These are phyloP conservation scores for Rhagoletis pomonella DNA, from an alignment of 1,140 invertebrate genomes.

Conservation along the genomic window DNA sequence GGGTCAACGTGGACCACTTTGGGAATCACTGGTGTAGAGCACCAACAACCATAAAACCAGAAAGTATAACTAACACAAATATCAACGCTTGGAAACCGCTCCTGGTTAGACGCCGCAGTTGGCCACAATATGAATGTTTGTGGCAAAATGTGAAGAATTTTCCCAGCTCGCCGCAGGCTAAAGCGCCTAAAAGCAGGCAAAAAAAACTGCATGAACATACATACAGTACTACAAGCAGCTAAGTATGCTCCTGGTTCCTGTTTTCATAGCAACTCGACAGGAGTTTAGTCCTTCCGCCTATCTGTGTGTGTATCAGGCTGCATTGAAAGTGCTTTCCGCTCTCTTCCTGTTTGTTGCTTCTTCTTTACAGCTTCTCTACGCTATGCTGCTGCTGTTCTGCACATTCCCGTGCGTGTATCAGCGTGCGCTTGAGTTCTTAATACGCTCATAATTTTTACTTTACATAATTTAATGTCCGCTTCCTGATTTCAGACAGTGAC, in stretches of 20 bases:
- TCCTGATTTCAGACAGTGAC: constrained; percentile 53
- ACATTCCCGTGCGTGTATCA: not conserved
- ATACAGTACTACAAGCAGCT: not conserved
- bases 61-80: constrained; percentile 16
- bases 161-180: not conserved
- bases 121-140: constrained; percentile 9
- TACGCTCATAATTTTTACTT: constrained; percentile 70
- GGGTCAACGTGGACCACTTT: too few relatives aligned
- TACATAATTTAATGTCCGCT: constrained; percentile 72
- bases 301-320: not conserved
- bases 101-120: not conserved
- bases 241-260: not conserved
- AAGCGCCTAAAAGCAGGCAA: not conserved
- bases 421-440: constrained; percentile 25
- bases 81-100: not conserved
- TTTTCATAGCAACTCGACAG: not conserved
- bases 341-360: constrained; percentile 2
- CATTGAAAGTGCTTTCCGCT: not conserved
- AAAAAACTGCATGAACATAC: not conserved
- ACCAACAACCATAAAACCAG: too few relatives aligned
- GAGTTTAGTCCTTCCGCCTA: not conserved
- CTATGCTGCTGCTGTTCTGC: not conserved
- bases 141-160: not conserved
- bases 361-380: too few relatives aligned
- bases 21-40: not conserved